Percentiles rank a stretch among this genome's conserved stretches.
phyloP scores from a whole-genome alignment of 2,888 invertebrate species.

The Acleris literana region DNA sequence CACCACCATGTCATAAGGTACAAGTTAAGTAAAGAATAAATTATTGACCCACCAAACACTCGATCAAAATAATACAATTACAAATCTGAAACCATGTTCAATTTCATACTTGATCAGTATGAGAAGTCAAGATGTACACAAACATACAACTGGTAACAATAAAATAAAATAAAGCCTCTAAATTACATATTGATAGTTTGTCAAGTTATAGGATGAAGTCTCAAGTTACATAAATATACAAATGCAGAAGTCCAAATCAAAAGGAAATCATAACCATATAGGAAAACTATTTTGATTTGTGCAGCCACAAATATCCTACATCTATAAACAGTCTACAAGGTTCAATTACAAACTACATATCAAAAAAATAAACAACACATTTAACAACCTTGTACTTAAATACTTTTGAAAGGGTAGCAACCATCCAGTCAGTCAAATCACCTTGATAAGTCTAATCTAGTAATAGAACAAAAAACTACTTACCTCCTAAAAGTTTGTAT shows the following conservation, averaged over 20 bases:
- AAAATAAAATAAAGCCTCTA: constrained; percentile 17
- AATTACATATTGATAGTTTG: constrained; percentile 23
- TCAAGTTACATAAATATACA: constrained; percentile 26
- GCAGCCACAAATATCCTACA: constrained; percentile 14
- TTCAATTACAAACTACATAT: constrained; percentile 21
- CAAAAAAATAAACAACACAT: constrained; percentile 37
- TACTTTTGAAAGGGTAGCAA: constrained; percentile 38
- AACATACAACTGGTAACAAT: constrained; percentile 24
- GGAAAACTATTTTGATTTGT: not conserved
- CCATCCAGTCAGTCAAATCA: constrained; percentile 29
- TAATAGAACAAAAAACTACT: constrained; percentile 22
- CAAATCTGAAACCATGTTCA: constrained; percentile 17
- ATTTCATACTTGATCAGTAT: constrained; percentile 10
- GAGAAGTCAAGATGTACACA: not conserved
- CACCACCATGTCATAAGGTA: constrained; percentile 12
- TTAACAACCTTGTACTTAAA: constrained; percentile 40
- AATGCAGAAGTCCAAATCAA: not conserved
- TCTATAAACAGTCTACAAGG: constrained; percentile 35
- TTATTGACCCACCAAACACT: constrained; percentile 12
- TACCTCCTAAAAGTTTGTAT: constrained; percentile 32
- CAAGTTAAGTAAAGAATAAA: constrained; percentile 9
- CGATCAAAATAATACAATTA: constrained; percentile 15
- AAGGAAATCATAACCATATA: not conserved
- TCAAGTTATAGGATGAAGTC: constrained; percentile 20
- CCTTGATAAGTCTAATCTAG: constrained; percentile 24